Evolutionary conservation across 2,888 invertebrate species (phyloP), one percentile per base, ranked within the genome.

Genomic region (Pyrocoelia pectoralis): DNA sequence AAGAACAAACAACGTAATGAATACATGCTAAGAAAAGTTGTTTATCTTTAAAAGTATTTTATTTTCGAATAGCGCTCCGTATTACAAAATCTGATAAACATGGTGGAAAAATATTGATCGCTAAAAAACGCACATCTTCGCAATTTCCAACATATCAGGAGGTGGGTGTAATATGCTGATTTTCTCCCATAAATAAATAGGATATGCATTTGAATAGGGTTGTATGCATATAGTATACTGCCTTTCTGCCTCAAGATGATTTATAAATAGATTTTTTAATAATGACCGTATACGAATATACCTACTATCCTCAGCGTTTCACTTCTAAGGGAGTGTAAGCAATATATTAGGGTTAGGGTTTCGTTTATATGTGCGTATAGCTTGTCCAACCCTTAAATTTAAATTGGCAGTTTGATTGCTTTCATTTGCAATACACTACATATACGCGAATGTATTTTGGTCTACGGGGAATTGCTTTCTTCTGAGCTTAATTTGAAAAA

Each of bases 361-460:
- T n/a, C 18, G 33, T 33, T n/a, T 33, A 33, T 8, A n/a, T 33
- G 33, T 33, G n/a, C 33, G 33, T 33, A 33, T 33, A 33, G 17
- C 17, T 18, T 17, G 17, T 46, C 18, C 46, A 17, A 43, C 46
- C 46, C 46, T 46, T 46, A 17, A 46, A 46, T 46, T 46, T 46
- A 46, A 46, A 46, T 46, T 46, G 46, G 46, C 46, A 17, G 46
- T 46, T 46, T 46, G 46, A 46, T 46, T 46, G 46, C 46, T 46
- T 46, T 18, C 17, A 46, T 46, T 46, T 17, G 17, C 46, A 18
- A 46, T 46, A 46, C 17, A 15, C 2, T 15, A 15, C 8, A 43
- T 14, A 3, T 24, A 6, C 6, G 24, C 4, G 24, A 24, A 24
- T 24, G 3, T 24, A 24, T 33, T 33, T 33, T 33, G n/a, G 10